Evolutionary conservation across 23 tunicate genomes (phyloP).

Genomic region (Ascidia mentula): DNA sequence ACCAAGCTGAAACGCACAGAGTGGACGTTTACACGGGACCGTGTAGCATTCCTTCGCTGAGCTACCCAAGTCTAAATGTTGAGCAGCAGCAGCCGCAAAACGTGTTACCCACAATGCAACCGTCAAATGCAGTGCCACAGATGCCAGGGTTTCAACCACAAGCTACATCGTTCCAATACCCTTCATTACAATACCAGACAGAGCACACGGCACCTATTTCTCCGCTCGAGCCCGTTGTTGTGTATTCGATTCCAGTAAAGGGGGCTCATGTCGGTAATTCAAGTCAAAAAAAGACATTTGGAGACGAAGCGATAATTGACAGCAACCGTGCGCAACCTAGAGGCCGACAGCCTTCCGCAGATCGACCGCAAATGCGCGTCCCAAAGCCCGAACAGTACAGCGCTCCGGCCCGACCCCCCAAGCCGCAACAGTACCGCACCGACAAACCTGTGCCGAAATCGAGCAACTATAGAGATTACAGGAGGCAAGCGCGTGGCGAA

Average conservation of each 20-base stretch:
- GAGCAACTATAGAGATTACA: neutral
- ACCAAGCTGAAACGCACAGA: constrained; percentile 5
- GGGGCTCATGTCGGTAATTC: neutral
- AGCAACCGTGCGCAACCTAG: neutral
- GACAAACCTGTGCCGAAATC: neutral
- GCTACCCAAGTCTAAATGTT: neutral
- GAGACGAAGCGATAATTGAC: neutral
- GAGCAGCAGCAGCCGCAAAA: too few relatives aligned
- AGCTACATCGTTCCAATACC: neutral
- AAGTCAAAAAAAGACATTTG: neutral
- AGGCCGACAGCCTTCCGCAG: neutral
- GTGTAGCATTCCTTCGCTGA: neutral
- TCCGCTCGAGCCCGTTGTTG: neutral
- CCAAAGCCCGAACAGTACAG: neutral
- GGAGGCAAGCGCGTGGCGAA: neutral
- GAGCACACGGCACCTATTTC: neutral
- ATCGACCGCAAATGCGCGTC: neutral
- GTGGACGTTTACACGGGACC: neutral
- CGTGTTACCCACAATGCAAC: neutral
- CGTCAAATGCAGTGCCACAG: neutral
- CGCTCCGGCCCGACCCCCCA: constrained; percentile 7
- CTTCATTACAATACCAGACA: neutral
- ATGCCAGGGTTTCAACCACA: neutral
- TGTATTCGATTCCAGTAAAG: neutral
- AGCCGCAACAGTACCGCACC: neutral